Base-by-base conservation (phyloP, 2,797 vertebrate genomes). In the Argyrosomus regius region DNA sequence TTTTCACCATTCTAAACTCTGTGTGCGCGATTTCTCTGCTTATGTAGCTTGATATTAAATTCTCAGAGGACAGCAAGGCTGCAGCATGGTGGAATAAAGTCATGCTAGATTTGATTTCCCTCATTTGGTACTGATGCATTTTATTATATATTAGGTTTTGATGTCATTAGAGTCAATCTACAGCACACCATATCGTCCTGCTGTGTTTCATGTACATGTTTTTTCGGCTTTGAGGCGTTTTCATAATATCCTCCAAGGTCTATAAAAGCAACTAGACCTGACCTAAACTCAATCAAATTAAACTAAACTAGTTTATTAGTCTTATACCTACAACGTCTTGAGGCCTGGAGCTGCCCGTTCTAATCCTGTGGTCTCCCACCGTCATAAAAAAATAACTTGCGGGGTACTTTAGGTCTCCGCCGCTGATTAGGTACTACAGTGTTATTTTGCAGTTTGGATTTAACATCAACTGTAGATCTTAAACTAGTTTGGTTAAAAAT, bases 211-310 rank as follows among this genome's bases (percentile, higher is more conserved):
- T 62, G 35, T 39, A 9, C 35, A 9, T 39, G 35, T 71, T 17
- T 72, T 57, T 39, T 50, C 0, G 22, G 48, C 20, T 14, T 2
- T 24, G 35, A 60, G 26, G 43, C 2, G 0, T 41, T 82, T 79
- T 84, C 84, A 86, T 49, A 16, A 66, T 54, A 31, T 66, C 28
- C 35, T 46, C 18, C 57, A 18, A 63, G 69, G 57, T 73, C 69
- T 62, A 72, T 87, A 83, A 88, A 90, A 77, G 22, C 52, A 78
- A 77, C 46, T 54, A 75, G 57, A 80, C 53, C 46, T 72, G 72
- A 86, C 43, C 73, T 77, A 57, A 71, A 85, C 53, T 50, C 54
- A 72, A 73, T 69, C 20, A 3, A 74, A 81, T 77, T 73, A 75
- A 70, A 76, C 49, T 62, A 50, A 67, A 84, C 24, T 58, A 74